Percentiles rank a stretch among this genome's conserved stretches.
Conservation (phyloP, 2,113 vertebrate genomes). For the Phyllostomus discolor region DNA sequence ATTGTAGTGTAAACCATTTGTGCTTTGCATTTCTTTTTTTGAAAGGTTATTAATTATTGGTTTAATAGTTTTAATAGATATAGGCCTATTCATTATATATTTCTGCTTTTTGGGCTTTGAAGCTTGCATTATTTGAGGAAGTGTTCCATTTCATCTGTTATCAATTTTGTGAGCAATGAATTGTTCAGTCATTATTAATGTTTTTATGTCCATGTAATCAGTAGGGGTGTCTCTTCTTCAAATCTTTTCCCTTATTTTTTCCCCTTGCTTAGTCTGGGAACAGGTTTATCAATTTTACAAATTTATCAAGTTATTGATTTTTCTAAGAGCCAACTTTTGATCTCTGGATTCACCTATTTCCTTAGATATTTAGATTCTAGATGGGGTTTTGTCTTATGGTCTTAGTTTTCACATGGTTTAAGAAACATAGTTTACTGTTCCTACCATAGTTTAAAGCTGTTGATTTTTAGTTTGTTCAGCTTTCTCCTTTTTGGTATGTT, state of each 20-base stretch:
- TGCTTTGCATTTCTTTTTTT: background rate
- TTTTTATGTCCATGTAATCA: background rate
- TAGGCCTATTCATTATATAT: background rate
- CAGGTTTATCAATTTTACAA: background rate
- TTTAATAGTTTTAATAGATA: background rate
- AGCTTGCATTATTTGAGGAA: background rate
- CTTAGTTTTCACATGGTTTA: background rate
- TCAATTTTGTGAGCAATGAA: background rate
- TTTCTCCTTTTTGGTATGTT: background rate
- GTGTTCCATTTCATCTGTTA: background rate
- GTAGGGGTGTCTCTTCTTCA: background rate
- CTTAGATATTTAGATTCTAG: background rate
- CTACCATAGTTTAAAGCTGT: background rate
- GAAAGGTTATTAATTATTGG: background rate
- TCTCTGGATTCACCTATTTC: background rate
- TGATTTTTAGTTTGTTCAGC: background rate
- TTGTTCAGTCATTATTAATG: background rate
- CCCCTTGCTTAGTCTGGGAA: background rate
- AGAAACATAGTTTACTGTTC: background rate
- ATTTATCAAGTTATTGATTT: background rate
- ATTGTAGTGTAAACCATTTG: too few relatives aligned
- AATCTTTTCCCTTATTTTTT: background rate
- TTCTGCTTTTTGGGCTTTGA: background rate
- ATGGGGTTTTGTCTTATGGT: background rate
- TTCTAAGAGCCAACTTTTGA: background rate